Percentiles rank a stretch among this genome's conserved stretches.
Evolutionary conservation across 1,140 invertebrate genomes (phyloP).

Genomic region (Drosophila saltans): DNA sequence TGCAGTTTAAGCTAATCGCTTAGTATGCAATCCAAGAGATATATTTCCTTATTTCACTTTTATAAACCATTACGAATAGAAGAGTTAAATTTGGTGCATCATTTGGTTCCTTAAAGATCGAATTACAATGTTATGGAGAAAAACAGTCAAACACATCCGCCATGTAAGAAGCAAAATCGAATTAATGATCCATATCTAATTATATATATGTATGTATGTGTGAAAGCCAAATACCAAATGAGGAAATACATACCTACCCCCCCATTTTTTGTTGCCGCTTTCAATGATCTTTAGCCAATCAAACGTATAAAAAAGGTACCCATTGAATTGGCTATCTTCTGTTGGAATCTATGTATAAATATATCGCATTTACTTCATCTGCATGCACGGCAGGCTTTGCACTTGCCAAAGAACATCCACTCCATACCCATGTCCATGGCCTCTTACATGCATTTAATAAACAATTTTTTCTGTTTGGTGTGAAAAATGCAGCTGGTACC

Average conservation of each 20-base stretch:
- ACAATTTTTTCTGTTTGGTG: conserved; percentile 17
- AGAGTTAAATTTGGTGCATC: no score
- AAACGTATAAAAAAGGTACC: not conserved
- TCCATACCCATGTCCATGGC: conserved; percentile 7
- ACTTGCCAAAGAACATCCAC: conserved; percentile 4
- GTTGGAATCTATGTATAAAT: conserved; percentile 15
- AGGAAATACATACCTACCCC: no score
- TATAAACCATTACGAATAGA: no score
- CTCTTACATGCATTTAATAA: conserved; percentile 24
- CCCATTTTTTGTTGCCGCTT: not conserved
- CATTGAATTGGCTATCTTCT: conserved; percentile 16
- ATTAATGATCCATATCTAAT: conserved; percentile 17
- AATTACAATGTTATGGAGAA: no score
- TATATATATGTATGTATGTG: not conserved
- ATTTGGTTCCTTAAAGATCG: no score
- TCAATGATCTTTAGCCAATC: conserved; percentile 7
- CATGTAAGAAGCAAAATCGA: not conserved
- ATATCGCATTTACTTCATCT: conserved; percentile 21
- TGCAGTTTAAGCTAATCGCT: not conserved
- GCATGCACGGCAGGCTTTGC: conserved; percentile 13
- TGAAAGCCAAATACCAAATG: not conserved
- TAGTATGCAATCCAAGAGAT: not conserved
- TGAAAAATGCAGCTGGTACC: conserved; percentile 17
- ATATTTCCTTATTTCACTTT: no score
- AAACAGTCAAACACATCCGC: no score